Base-by-base conservation (phyloP, 2,113 vertebrate genomes). In the Microtus ochrogaster region DNA sequence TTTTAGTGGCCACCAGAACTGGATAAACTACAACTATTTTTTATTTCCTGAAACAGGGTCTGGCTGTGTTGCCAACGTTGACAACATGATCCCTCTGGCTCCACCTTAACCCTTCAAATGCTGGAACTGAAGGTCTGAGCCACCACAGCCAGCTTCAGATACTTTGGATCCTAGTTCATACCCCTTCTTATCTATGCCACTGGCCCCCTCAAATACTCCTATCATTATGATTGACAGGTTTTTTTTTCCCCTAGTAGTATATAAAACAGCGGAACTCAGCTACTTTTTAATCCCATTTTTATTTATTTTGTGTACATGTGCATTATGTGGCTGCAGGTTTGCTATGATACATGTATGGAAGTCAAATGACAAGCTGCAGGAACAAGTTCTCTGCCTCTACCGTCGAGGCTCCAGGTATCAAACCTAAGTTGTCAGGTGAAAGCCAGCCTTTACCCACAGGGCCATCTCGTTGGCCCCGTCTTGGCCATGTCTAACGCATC, bases 231-330 rank as follows among this genome's bases (percentile, higher is more conserved):
- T 3, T 85, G 13, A 3, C 30, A 44, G 78, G 13, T 9, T 39
- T 70, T 90, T 94, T 78, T 82, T 21, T 19, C 12, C 49, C 58
- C 39, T 72, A 21, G 3, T 76, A n/a, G 24, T n/a, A 36, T 39
- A 33, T 85, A 58, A 94, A 96, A 95, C 61, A 84, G 88, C n/a
- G 10, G 3, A 73, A 73, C n/a, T 90, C 44, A 73, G 70, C n/a
- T 61, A 39, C 81, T 39, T 22, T 26, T 82, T 61, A 17, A 61
- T 83, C 28, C 26, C 22, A n/a, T 39, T 82, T 39, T 24, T 81
- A 24, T 13, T 82, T 39, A 26, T 81, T 58, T 58, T n/a, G 36
- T 82, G 49, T 49, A 1, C 41, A 5, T 74, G 44, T 77, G 44
- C 30, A 2, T 77, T 77, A 17, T 12, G 14, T 22, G 10, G 73